These are phyloP conservation scores for Pangasius sanitwongsei DNA, from an alignment of 2,797 vertebrate genomes.

Conservation along the genomic window DNA sequence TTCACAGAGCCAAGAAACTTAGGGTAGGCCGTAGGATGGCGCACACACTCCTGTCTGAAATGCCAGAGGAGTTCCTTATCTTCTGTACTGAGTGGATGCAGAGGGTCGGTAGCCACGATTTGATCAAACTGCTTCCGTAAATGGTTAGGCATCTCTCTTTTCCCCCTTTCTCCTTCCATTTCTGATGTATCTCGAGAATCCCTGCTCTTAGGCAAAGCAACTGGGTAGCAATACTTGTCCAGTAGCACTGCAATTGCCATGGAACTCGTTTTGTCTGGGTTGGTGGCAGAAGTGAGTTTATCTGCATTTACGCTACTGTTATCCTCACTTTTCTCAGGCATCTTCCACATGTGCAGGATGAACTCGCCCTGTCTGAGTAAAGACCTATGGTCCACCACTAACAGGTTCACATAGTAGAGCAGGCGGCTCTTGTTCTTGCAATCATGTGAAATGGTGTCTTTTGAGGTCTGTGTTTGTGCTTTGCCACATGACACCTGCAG, in stretches of 20 bases:
- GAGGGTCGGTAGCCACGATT: conserved; percentile 90
- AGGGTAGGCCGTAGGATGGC: conserved; percentile 92
- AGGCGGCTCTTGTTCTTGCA: conserved; percentile 86
- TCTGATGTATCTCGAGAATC: conserved; percentile 68
- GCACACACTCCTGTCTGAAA: conserved; percentile 92
- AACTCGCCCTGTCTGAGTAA: conserved; percentile 94
- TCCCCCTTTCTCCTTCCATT: conserved; percentile 80
- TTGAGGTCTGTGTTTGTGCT: conserved; percentile 75
- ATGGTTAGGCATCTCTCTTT: conserved; percentile 96
- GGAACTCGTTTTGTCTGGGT: conserved; percentile 91
- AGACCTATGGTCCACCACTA: conserved; percentile 94
- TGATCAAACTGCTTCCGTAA: conserved; percentile 93
- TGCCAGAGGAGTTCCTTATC: conserved; percentile 99
- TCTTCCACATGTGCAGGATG: conserved; percentile 98
- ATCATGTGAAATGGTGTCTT: conserved; percentile 78
- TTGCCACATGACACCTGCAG: conserved; percentile 94
- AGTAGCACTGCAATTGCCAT: conserved; percentile 92
- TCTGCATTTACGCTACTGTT: conserved; percentile 95
- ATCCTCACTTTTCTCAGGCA: conserved; percentile 92
- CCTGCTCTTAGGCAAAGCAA: conserved; percentile 91
- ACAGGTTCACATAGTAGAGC: conserved; percentile 95
- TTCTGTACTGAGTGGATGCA: conserved; percentile 92
- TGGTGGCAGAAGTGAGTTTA: conserved; percentile 96
- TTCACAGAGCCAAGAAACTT: conserved; percentile 94
- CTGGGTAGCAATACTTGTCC: conserved; percentile 95